These are phyloP conservation scores for Crocuta crocuta DNA, from an alignment of 2,113 vertebrate species.

Conservation along the genomic window DNA sequence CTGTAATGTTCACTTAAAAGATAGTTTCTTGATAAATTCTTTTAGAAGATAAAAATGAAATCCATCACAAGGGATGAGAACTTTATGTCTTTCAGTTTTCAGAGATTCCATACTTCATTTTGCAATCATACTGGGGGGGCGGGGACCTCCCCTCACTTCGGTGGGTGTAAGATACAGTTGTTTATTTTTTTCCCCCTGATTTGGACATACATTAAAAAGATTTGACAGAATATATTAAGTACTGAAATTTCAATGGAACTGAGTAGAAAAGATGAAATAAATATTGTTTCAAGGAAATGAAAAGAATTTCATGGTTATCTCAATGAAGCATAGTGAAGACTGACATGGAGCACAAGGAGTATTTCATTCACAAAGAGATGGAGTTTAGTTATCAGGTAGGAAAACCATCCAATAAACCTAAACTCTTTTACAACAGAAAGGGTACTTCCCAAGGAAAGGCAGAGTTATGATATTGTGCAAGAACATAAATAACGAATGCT, in stretches of 20 bases:
- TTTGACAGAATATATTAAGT: background rate
- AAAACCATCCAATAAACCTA: background rate
- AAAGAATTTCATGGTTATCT: background rate
- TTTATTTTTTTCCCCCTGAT: background rate
- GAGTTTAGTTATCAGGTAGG: background rate
- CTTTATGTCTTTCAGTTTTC: background rate
- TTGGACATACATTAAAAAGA: background rate
- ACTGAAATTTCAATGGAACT: background rate
- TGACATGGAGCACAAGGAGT: background rate
- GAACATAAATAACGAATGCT: background rate
- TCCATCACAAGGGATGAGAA: background rate
- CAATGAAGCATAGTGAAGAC: background rate
- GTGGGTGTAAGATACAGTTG: background rate
- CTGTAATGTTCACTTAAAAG: background rate
- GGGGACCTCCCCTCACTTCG: background rate
- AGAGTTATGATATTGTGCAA: background rate
- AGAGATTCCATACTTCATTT: background rate
- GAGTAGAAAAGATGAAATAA: background rate
- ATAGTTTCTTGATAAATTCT: background rate
- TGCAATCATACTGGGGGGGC: background rate
- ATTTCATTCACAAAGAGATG: background rate
- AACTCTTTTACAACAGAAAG: background rate
- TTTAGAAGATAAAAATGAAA: background rate
- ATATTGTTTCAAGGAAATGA: constrained; percentile 15
- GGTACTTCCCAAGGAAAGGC: background rate